These are phyloP conservation scores for Atherinomorus stipes DNA, from an alignment of 2,113 vertebrate genomes.

Conservation along the genomic window DNA sequence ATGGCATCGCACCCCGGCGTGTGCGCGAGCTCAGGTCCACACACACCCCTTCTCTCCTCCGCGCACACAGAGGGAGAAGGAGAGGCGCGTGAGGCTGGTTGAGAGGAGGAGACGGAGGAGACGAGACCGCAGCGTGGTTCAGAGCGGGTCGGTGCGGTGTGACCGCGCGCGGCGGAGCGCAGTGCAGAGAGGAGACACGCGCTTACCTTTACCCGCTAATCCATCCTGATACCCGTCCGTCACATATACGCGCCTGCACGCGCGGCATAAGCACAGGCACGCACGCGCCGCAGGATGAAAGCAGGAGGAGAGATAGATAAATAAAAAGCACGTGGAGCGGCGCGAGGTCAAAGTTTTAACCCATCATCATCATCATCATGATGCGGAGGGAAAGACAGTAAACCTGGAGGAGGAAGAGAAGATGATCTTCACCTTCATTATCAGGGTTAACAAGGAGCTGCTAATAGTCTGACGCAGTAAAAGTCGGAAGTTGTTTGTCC, in stretches of 20 bases:
- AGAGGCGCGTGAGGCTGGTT: conserved; percentile 14
- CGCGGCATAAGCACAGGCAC: conserved; percentile 17
- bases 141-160: conserved; percentile 68
- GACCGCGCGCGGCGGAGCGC: not conserved
- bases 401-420: too few species aligned
- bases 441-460: too few species aligned
- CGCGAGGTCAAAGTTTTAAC: too few species aligned
- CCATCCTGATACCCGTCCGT: conserved; percentile 76
- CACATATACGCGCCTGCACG: conserved; percentile 14
- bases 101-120: conserved; percentile 33
- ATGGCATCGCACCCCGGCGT: conserved; percentile 77
- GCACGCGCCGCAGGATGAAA: not conserved
- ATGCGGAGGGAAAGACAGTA: too few species aligned
- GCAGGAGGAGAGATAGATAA: not conserved
- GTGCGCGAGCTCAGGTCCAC: not conserved
- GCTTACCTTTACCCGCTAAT: conserved; percentile 85
- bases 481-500: too few species aligned
- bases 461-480: too few species aligned
- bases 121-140: conserved; percentile 58
- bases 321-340: too few species aligned
- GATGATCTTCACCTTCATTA: too few species aligned
- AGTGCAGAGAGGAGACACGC: conserved; percentile 65
- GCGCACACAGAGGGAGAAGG: conserved; percentile 1
- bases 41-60: conserved; percentile 13
- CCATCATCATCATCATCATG: too few species aligned